Conservation (phyloP, 2,888 invertebrate genomes). For the Eugnorisma glareosa region DNA sequence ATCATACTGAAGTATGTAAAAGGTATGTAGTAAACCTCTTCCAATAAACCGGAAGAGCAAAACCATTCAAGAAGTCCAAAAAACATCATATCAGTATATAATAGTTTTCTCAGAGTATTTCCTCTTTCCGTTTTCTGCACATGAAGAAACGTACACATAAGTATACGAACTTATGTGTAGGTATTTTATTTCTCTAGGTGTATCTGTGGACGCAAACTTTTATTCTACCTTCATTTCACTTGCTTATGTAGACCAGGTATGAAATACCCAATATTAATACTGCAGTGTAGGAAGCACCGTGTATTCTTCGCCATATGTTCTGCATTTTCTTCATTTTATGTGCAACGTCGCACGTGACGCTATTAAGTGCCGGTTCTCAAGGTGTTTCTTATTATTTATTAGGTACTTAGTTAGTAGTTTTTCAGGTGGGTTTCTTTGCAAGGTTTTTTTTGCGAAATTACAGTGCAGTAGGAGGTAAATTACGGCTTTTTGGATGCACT, state of each 20-base stretch:
- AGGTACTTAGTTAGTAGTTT: background rate
- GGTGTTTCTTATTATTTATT: slow-evolving; percentile 31
- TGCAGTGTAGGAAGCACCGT: slow-evolving; percentile 1
- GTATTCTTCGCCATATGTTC: slow-evolving; percentile 14
- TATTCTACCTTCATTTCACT: background rate
- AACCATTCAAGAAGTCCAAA: background rate
- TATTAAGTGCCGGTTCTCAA: slow-evolving; percentile 22
- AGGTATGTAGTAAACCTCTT: background rate
- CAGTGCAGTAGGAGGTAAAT: background rate
- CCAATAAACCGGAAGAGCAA: background rate
- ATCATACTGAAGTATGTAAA: background rate
- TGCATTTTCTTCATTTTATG: slow-evolving; percentile 19
- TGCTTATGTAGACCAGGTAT: background rate
- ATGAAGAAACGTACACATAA: background rate
- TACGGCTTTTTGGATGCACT: background rate
- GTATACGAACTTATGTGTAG: no score
- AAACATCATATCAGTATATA: background rate
- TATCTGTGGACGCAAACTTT: no score
- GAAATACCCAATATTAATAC: slow-evolving; percentile 1
- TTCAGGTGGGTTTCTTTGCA: background rate
- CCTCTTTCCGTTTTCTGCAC: background rate
- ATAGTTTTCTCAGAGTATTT: background rate
- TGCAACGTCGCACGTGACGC: slow-evolving; percentile 28
- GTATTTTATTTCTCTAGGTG: no score
- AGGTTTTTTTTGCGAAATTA: slow-evolving; percentile 7